Evolutionary conservation across 2,888 invertebrate genomes (phyloP).

Genomic region (Dromius quadrimaculatus): DNA sequence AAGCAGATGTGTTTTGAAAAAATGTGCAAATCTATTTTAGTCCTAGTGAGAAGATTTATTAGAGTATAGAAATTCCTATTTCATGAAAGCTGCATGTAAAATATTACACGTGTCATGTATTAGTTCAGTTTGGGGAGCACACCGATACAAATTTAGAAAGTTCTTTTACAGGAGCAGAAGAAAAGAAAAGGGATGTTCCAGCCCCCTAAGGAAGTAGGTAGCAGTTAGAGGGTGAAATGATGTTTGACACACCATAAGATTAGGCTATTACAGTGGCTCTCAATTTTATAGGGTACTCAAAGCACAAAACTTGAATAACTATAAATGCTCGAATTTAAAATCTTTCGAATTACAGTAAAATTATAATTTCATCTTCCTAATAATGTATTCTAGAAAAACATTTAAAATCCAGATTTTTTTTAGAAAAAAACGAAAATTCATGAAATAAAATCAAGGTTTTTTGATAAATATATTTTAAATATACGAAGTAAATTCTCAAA

Average conservation of each 20-base stretch:
- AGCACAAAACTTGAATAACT: too few species aligned
- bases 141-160: conserved; percentile 39
- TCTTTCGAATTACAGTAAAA: too few species aligned
- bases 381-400: too few species aligned
- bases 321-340: too few species aligned
- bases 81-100: conserved; percentile 2
- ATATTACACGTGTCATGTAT: conserved; percentile 33
- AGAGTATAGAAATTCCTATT: conserved; percentile 25
- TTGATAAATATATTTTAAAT: too few species aligned
- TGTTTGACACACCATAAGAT: conserved; percentile 37
- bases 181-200: neutral
- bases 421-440: too few species aligned
- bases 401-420: too few species aligned
- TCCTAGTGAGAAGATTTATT: conserved; percentile 9
- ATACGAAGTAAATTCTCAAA: too few species aligned
- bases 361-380: too few species aligned
- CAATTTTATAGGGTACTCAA: neutral
- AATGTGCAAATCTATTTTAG: conserved; percentile 23
- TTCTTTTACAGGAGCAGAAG: neutral
- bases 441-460: too few species aligned
- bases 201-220: conserved; percentile 35
- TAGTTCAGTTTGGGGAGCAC: conserved; percentile 5
- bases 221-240: conserved; percentile 37
- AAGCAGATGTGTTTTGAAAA: conserved; percentile 3
- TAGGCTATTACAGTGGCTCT: conserved; percentile 13